Percentiles rank a stretch among this genome's conserved stretches.
Evolutionary conservation across 2,888 invertebrate genomes (phyloP).

Genomic region (Thereva nobilitata): DNA sequence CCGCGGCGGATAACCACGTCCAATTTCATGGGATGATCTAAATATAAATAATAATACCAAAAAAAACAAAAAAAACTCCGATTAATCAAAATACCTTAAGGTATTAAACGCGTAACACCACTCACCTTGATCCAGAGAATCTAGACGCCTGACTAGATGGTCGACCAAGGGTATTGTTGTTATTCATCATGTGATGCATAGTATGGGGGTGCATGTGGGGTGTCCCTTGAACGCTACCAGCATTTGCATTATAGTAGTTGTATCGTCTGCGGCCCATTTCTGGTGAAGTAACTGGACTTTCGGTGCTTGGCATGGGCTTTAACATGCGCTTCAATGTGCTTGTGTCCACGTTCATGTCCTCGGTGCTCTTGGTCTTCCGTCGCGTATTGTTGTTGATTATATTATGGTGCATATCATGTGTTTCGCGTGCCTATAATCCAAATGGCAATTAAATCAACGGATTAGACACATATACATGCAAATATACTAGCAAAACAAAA

Average conservation of each 20-base stretch:
- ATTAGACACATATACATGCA: constrained; percentile 19
- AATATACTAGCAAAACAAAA: not conserved
- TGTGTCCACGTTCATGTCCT: constrained; percentile 74
- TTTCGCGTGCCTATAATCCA: constrained; percentile 64
- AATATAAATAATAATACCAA: constrained; percentile 45
- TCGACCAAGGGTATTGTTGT: constrained; percentile 62
- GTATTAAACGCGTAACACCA: constrained; percentile 36
- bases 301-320: constrained; percentile 89
- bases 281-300: constrained; percentile 87
- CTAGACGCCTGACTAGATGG: constrained; percentile 69
- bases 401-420: constrained; percentile 71
- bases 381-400: constrained; percentile 76
- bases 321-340: constrained; percentile 87
- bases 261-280: constrained; percentile 85
- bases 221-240: constrained; percentile 59
- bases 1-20: constrained; percentile 71
- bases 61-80: constrained; percentile 6
- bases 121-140: constrained; percentile 67
- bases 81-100: not conserved
- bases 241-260: constrained; percentile 64
- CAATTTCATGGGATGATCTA: constrained; percentile 74
- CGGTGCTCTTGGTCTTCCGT: constrained; percentile 87
- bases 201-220: constrained; percentile 65
- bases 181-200: constrained; percentile 63
- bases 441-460: constrained; percentile 26